Base-by-base conservation (phyloP, 1,140 invertebrate genomes). In the Scaptomyza montana region DNA sequence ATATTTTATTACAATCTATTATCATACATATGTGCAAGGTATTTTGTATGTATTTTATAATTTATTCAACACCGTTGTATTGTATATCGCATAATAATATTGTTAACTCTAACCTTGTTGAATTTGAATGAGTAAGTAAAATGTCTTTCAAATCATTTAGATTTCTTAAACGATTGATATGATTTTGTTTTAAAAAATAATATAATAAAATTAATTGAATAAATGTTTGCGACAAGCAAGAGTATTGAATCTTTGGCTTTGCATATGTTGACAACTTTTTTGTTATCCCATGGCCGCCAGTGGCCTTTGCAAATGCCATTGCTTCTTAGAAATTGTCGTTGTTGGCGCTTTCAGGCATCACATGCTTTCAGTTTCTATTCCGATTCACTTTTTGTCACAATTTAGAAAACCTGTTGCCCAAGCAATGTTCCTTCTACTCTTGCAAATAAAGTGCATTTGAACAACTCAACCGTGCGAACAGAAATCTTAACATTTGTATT, bases 371-470 rank as follows among this genome's bases (percentile, higher is more conserved):
- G 33, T 55, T 30, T 68, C 51, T 47, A n/a, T 41, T 49, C 41
- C 50, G 36, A 84, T 77, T 80, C 67, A 80, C 76, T 80, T 79
- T 77, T 80, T 68, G 80, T 54, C 63, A 61, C 80, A 77, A 72
- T 84, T 82, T 78, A 71, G 70, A 71, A 72, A 57, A 78, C 66
- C 39, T 51, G 70, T 72, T 62, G 51, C 36, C 30, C 43, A 13
- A 7, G 7, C 21, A 16, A 16, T 2, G n/a, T 51, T 50, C 21
- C 21, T 0, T 25, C 21, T 2, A 25, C 21, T 25, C 10, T 10
- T 21, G 46, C 49, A 28, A 21, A n/a, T 50, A 13, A 8, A 8
- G 12, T 7, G 25, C 12, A 30, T 49, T 49, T 51, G 49, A 5
- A 10, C 19, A 47, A 7, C 7, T 47, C 21, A 19, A 19, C 0